Percentiles rank a stretch among this genome's conserved stretches.
phyloP scores from a whole-genome alignment of 2,888 invertebrate genomes.

The Aromia moschata region DNA sequence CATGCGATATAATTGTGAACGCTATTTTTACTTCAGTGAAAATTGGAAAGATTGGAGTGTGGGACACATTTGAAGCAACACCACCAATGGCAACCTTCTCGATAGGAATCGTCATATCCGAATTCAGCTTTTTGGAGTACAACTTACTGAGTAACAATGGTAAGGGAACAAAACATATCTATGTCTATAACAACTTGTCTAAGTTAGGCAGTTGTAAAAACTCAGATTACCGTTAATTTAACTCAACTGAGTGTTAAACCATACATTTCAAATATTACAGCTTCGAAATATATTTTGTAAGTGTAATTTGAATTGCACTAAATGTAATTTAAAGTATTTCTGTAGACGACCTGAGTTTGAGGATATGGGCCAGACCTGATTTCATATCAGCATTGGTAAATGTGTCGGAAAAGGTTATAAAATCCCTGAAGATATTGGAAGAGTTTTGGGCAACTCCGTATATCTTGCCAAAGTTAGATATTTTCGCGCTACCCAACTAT shows the following conservation, averaged over 20 bases:
- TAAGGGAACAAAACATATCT: slow-evolving; percentile 24
- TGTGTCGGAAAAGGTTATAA: slow-evolving; percentile 68
- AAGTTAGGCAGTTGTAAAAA: no score
- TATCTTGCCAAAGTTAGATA: slow-evolving; percentile 74
- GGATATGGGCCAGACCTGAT: slow-evolving; percentile 73
- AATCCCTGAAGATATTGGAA: slow-evolving; percentile 69
- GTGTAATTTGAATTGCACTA: no score
- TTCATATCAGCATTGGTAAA: slow-evolving; percentile 69
- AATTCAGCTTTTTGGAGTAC: slow-evolving; percentile 62
- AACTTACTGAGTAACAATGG: slow-evolving; percentile 49
- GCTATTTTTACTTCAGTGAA: slow-evolving; percentile 58
- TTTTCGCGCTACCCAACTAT: slow-evolving; percentile 78
- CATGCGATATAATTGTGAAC: neutral
- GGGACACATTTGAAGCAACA: slow-evolving; percentile 75
- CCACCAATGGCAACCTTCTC: slow-evolving; percentile 83
- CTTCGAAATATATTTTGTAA: no score
- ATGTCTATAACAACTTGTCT: no score
- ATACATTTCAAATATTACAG: no score
- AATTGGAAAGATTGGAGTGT: slow-evolving; percentile 69
- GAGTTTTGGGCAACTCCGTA: slow-evolving; percentile 73
- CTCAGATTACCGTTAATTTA: no score
- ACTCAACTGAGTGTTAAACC: no score
- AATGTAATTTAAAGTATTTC: no score
- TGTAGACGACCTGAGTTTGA: slow-evolving; percentile 61
- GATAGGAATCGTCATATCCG: slow-evolving; percentile 76